phyloP scores from a whole-genome alignment of 2,888 invertebrate genomes.

The Alviniconcha strummeri region DNA sequence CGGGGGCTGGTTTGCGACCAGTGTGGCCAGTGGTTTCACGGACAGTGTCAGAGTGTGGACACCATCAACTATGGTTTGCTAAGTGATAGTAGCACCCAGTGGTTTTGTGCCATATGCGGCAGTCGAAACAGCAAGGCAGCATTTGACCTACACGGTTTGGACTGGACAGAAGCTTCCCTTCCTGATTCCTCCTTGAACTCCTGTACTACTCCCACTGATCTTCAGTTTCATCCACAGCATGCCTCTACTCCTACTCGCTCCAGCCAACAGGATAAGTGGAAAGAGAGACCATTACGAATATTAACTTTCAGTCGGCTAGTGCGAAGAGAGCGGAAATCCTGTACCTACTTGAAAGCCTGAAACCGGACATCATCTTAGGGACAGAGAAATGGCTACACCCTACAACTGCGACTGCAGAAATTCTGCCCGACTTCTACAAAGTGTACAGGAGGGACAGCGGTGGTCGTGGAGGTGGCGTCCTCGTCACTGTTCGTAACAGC shows the following conservation, averaged over 20 bases:
- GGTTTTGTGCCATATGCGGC: slow-evolving; percentile 17
- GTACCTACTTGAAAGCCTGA: background rate
- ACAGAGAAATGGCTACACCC: slow-evolving; percentile 14
- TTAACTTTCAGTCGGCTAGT: background rate
- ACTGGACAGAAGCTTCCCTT: background rate
- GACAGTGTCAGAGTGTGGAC: slow-evolving; percentile 20
- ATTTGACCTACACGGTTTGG: slow-evolving; percentile 18
- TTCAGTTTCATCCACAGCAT: background rate
- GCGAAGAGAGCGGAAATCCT: background rate
- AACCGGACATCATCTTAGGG: background rate
- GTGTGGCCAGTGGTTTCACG: slow-evolving; percentile 24
- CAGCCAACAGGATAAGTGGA: slow-evolving; percentile 17
- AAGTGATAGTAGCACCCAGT: background rate
- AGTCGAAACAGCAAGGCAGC: slow-evolving; percentile 10
- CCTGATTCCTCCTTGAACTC: background rate
- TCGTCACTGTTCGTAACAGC: slow-evolving; percentile 19
- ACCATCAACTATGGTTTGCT: background rate
- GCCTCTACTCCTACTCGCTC: slow-evolving; percentile 7
- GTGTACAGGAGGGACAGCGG: background rate
- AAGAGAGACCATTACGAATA: background rate
- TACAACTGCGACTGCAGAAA: background rate
- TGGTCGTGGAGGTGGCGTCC: background rate
- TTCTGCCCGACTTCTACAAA: slow-evolving; percentile 5
- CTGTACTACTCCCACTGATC: slow-evolving; percentile 11
- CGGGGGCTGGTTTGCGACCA: slow-evolving; percentile 10